Conservation (phyloP, 2,888 invertebrate species). For the Lathronympha strigana region DNA sequence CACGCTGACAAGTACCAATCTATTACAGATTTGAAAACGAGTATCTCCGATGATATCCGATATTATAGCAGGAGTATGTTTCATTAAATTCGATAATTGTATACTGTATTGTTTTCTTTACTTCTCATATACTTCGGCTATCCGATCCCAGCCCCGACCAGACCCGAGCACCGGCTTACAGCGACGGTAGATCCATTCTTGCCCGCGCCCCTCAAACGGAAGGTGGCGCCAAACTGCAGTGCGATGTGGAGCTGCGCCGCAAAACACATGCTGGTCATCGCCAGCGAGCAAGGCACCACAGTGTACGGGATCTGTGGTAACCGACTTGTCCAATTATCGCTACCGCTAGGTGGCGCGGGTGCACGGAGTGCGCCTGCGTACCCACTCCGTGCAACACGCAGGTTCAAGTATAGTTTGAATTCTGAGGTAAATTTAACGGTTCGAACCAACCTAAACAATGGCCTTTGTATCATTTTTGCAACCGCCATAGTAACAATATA, state of each 20-base stretch:
- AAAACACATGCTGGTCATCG: constrained; percentile 80
- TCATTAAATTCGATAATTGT: neutral
- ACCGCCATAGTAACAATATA: no score
- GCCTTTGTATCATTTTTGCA: no score
- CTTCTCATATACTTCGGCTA: neutral
- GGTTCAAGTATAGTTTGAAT: no score
- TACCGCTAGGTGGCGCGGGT: no score
- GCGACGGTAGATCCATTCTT: constrained; percentile 99
- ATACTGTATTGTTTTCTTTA: constrained; percentile 5
- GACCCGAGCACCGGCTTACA: constrained; percentile 89
- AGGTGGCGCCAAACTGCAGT: constrained; percentile 88
- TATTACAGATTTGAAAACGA: no score
- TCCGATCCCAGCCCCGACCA: neutral
- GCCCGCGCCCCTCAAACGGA: constrained; percentile 94
- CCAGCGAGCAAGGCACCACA: constrained; percentile 69
- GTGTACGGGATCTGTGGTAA: constrained; percentile 73
- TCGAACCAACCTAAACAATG: no score
- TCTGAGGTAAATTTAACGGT: no score
- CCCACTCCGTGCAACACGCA: no score
- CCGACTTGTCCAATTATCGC: no score
- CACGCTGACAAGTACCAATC: no score
- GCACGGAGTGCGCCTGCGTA: no score
- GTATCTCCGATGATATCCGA: no score
- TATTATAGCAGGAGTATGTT: neutral
- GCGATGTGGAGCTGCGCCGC: constrained; percentile 86